phyloP scores from a whole-genome alignment of 1,140 invertebrate genomes.

The Drosophila setifemur region DNA sequence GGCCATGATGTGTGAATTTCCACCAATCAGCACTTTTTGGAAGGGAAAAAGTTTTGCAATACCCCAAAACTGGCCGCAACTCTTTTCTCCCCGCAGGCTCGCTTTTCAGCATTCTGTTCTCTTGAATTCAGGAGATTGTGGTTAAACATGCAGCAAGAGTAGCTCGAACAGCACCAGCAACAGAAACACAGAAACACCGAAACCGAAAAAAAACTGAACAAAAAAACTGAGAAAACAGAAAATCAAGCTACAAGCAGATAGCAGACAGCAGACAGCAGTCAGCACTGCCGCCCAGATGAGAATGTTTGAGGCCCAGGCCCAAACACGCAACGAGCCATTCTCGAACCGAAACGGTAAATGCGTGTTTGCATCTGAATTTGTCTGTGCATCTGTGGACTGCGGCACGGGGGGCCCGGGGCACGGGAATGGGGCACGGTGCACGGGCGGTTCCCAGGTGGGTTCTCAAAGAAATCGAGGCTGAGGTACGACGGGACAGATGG shows the following conservation, averaged over 20 bases:
- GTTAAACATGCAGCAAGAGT: slow-evolving; percentile 44
- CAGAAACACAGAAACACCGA: slow-evolving; percentile 1
- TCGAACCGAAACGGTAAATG: slow-evolving; percentile 58
- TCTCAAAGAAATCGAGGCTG: slow-evolving; percentile 37
- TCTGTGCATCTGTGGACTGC: background rate
- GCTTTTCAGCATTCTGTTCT: slow-evolving; percentile 12
- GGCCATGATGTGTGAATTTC: slow-evolving; percentile 15
- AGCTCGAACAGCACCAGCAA: slow-evolving; percentile 1
- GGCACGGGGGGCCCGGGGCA: background rate
- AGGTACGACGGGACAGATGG: slow-evolving; percentile 29
- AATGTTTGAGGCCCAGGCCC: slow-evolving; percentile 3
- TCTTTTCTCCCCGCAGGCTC: slow-evolving; percentile 1
- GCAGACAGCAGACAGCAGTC: background rate
- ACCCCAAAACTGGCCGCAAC: background rate
- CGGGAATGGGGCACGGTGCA: background rate
- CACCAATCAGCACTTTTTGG: background rate
- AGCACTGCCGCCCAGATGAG: slow-evolving; percentile 23
- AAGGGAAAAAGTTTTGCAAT: background rate
- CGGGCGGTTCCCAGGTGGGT: slow-evolving; percentile 1
- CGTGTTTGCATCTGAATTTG: slow-evolving; percentile 34
- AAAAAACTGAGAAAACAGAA: background rate
- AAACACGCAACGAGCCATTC: slow-evolving; percentile 10
- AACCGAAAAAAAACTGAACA: slow-evolving; percentile 1
- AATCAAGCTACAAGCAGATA: too few species aligned
- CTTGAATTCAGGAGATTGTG: slow-evolving; percentile 50